Evolutionary conservation across 2,113 vertebrate species (phyloP).

Genomic region (Mormyrus iriodes): DNA sequence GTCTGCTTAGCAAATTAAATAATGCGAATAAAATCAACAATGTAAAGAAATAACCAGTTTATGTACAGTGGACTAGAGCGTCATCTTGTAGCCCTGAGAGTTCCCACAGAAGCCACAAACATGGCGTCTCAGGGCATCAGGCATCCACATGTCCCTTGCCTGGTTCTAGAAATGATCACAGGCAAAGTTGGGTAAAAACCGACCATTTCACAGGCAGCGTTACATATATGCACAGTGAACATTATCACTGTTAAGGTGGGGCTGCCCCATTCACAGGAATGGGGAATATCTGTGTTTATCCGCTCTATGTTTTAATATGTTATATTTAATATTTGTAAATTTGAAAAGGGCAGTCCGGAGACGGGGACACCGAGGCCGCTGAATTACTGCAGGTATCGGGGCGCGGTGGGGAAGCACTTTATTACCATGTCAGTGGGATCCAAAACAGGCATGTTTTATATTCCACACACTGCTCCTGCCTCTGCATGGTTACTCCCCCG

Average conservation of each 20-base stretch:
- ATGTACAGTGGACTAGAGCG: background rate
- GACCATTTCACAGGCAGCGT: conserved; percentile 36
- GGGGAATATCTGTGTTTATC: conserved; percentile 33
- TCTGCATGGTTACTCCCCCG: background rate
- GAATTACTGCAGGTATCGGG: conserved; percentile 14
- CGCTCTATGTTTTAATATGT: conserved; percentile 46
- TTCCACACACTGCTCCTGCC: background rate
- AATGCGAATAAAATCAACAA: background rate
- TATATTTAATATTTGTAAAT: conserved; percentile 54
- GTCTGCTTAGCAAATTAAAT: background rate
- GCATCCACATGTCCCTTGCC: background rate
- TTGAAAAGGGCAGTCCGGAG: conserved; percentile 52
- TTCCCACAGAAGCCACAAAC: background rate
- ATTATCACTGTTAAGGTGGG: conserved; percentile 39
- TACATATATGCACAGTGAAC: conserved; percentile 42
- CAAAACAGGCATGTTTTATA: conserved; percentile 41
- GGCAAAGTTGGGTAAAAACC: conserved; percentile 35
- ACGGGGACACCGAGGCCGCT: conserved; percentile 19
- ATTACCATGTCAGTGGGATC: conserved; percentile 42
- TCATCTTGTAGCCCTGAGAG: background rate
- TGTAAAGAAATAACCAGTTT: background rate
- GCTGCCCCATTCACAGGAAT: conserved; percentile 32
- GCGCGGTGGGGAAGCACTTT: conserved; percentile 13
- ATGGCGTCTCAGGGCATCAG: background rate
- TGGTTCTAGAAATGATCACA: background rate